Conservation (phyloP, 53 echinoderm and acorn worm genomes). For the Temnopleurus reevesii region DNA sequence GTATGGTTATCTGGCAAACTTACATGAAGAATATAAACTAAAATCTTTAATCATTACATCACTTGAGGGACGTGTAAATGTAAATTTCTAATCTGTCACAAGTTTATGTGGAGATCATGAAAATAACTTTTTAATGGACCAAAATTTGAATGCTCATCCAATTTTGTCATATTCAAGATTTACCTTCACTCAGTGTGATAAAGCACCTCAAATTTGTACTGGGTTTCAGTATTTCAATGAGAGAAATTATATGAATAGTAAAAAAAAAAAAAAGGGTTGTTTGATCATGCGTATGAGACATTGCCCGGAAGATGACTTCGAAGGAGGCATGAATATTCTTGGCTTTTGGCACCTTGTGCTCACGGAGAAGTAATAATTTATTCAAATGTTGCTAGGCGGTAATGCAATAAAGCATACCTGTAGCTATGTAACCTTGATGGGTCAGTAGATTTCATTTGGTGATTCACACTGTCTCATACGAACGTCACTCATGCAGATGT, state of each 20-base stretch:
- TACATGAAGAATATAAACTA: too few species aligned
- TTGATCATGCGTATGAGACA: neutral
- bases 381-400: neutral
- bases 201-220: too few species aligned
- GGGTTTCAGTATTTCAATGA: too few species aligned
- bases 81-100: too few species aligned
- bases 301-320: neutral
- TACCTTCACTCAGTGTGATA: too few species aligned
- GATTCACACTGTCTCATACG: slow-evolving; percentile 19
- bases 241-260: neutral
- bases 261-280: neutral
- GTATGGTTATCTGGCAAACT: too few species aligned
- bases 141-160: too few species aligned
- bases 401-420: slow-evolving; percentile 16
- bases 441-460: neutral
- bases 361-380: neutral
- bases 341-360: neutral
- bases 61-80: too few species aligned
- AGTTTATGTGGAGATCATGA: too few species aligned
- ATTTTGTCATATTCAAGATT: too few species aligned
- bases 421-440: slow-evolving; percentile 1
- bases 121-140: too few species aligned
- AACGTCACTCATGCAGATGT: neutral
- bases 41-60: too few species aligned
- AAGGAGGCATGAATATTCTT: neutral